Percentiles rank a stretch among this genome's conserved stretches.
Conservation (phyloP, 2,797 vertebrate species). For the Spinus pinus region DNA sequence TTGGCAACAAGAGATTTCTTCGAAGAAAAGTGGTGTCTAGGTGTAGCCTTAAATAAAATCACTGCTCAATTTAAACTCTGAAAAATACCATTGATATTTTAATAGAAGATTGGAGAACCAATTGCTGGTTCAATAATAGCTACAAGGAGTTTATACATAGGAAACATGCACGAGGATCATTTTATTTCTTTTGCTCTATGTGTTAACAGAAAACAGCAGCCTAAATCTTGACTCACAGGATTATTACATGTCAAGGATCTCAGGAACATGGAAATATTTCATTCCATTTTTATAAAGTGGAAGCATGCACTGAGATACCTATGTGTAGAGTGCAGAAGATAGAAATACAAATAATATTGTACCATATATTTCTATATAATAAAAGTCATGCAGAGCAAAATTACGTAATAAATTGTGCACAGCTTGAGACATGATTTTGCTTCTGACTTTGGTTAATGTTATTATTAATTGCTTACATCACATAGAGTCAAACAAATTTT, state of each 20-base stretch:
- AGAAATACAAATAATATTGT: not conserved
- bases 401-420: not conserved
- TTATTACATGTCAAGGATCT: constrained; percentile 45
- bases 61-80: constrained; percentile 76
- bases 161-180: constrained; percentile 62
- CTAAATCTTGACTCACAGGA: constrained; percentile 54
- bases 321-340: not conserved
- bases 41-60: constrained; percentile 76
- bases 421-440: not conserved
- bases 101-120: constrained; percentile 72
- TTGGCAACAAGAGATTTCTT: constrained; percentile 75
- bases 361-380: not conserved
- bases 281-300: constrained; percentile 3
- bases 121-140: constrained; percentile 70
- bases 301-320: not conserved
- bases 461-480: not conserved
- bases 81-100: constrained; percentile 79
- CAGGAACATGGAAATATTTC: constrained; percentile 37
- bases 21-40: constrained; percentile 70
- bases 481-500: not conserved
- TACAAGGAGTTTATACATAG: constrained; percentile 70
- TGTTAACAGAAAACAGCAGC: constrained; percentile 67
- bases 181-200: constrained; percentile 61
- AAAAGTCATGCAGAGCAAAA: not conserved
- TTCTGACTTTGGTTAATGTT: not conserved